Percentiles rank a stretch among this genome's conserved stretches.
phyloP scores from a whole-genome alignment of 92 coral and sea anemone genomes.

The Zoanthus sociatus region DNA sequence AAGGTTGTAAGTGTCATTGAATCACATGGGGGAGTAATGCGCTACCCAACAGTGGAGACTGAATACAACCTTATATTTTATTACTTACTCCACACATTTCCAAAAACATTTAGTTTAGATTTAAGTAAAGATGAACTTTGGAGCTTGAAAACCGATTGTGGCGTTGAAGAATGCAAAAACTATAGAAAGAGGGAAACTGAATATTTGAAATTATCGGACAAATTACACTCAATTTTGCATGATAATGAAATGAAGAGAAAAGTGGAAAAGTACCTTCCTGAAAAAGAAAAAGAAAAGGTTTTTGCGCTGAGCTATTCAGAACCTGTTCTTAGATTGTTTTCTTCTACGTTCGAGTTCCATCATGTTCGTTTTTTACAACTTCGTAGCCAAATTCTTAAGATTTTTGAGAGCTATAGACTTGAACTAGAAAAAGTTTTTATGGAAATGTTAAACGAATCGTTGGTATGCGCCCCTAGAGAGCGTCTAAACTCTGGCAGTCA shows the following conservation, averaged over 20 bases:
- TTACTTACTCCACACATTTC: background rate
- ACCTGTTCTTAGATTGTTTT: slow-evolving; percentile 19
- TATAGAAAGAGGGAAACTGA: slow-evolving; percentile 13
- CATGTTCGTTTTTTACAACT: slow-evolving; percentile 10
- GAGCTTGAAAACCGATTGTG: slow-evolving; percentile 18
- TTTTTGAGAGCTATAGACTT: slow-evolving; percentile 17
- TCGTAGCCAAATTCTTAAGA: background rate
- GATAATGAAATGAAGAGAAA: slow-evolving; percentile 1
- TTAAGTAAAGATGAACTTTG: background rate
- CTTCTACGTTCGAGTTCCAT: slow-evolving; percentile 7
- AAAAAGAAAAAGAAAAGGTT: slow-evolving; percentile 3
- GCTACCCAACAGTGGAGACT: slow-evolving; percentile 46
- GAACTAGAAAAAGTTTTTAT: slow-evolving; percentile 5
- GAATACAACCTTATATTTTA: slow-evolving; percentile 41
- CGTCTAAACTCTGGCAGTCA: background rate
- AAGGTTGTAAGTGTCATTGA: slow-evolving; percentile 43
- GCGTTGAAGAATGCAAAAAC: slow-evolving; percentile 22
- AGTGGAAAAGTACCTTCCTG: background rate
- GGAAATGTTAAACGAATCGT: background rate
- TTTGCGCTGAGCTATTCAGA: background rate
- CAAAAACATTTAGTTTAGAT: slow-evolving; percentile 7
- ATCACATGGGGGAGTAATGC: slow-evolving; percentile 41
- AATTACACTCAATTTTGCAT: background rate
- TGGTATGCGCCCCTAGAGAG: background rate
- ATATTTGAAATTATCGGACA: slow-evolving; percentile 15